Base-by-base conservation (phyloP, 2,888 invertebrate species). In the Agriopis marginaria region DNA sequence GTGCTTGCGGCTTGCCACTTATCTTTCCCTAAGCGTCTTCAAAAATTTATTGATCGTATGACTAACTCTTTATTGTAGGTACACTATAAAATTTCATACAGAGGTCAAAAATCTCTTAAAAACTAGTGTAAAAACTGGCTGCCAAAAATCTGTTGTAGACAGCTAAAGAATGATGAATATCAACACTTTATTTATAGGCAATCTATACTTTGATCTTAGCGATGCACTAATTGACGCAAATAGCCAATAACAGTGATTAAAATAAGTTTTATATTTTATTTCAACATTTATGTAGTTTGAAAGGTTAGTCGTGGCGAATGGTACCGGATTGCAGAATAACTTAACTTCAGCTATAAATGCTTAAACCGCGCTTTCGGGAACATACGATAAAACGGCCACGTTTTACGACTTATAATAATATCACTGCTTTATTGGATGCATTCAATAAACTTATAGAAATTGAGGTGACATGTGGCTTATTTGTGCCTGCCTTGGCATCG, bases 321-420 rank as follows among this genome's bases (percentile, higher is more conserved):
- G 78, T 78, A 80, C 79, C 66, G 59, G 71, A 79, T 83, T 81
- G 78, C 81, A 82, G 77, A 82, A 82, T 77, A 78, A 77, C 75
- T 73, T 68, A 79, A 84, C 85, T 85, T 86, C 58, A 79, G 77
- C 79, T 70, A 66, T 68, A 70, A 75, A 77, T 72, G 85, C 86
- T 85, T 86, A 81, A 77, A 75, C 75, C 76, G 81, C 72, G 79
- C 80, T 65, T 68, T 51, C 51, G 53, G 69, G 61, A 47, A 62
- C 12, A 17, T 50, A 12, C 42, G 23, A 32, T 10, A 10, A 55
- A 55, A 64, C 10, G 10, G 49, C 40, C n/a, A 23, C 47, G 54
- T 61, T 45, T 66, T 53, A 40, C 58, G n/a, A 12, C 40, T 59
- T 45, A 53, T 14, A 50, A 62, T 40, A 42, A 65, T 42, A 44